These are phyloP conservation scores for Sycophaga agraensis DNA, from an alignment of 1,140 invertebrate species.

Conservation along the genomic window DNA sequence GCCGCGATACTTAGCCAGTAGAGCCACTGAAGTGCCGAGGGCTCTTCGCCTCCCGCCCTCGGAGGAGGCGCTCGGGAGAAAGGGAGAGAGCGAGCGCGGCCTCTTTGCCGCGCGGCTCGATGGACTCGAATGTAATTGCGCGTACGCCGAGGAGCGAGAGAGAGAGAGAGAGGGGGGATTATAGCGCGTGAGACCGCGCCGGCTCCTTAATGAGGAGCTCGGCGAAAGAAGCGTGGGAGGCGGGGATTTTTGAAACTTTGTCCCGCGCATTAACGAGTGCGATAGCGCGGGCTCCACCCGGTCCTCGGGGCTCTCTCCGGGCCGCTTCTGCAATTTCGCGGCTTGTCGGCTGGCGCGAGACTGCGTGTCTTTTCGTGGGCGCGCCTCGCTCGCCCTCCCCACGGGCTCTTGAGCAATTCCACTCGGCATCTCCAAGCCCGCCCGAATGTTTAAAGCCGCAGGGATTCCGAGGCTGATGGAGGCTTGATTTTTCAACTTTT, in stretches of 20 bases:
- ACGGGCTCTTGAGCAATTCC: too few species aligned
- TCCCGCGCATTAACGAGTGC: conserved; percentile 13
- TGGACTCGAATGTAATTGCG: conserved; percentile 28
- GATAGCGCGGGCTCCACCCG: neutral
- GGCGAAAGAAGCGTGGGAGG: conserved; percentile 2
- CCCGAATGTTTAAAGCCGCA: too few species aligned
- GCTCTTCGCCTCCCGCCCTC: neutral
- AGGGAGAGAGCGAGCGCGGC: neutral
- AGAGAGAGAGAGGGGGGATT: conserved; percentile 5
- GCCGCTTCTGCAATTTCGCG: neutral
- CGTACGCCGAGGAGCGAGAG: conserved; percentile 21
- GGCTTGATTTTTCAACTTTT: too few species aligned
- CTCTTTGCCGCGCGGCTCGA: conserved; percentile 18
- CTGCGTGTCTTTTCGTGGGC: neutral
- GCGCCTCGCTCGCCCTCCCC: neutral
- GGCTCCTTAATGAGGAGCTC: conserved; percentile 11
- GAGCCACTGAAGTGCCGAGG: conserved; percentile 10
- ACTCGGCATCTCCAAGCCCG: too few species aligned
- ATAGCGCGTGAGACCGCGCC: conserved; percentile 1
- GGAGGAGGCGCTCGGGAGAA: too few species aligned
- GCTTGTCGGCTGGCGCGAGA: neutral
- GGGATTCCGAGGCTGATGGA: too few species aligned
- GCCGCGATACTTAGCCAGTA: conserved; percentile 10
- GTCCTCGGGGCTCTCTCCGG: neutral
- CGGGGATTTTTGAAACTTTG: conserved; percentile 4